Conservation (phyloP, 2,797 vertebrate species). For the Vespertilio murinus region DNA sequence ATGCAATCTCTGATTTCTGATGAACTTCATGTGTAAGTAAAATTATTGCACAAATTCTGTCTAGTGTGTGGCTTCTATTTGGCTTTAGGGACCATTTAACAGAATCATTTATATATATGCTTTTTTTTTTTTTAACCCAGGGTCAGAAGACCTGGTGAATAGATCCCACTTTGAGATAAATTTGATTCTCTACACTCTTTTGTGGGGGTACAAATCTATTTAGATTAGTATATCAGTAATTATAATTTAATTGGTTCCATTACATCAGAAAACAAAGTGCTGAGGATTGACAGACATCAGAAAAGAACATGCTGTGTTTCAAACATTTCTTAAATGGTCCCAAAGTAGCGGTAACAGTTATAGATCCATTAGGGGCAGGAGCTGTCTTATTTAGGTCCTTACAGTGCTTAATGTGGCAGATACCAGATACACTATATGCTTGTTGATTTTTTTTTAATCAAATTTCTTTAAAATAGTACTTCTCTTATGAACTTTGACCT, state of each 20-base stretch:
- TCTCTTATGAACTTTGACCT: not conserved
- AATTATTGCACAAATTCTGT: constrained; percentile 31
- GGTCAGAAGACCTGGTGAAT: not conserved
- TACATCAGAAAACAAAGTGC: not conserved
- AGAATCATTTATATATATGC: too few species aligned
- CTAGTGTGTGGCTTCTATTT: not conserved
- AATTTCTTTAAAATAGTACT: not conserved
- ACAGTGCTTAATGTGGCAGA: not conserved
- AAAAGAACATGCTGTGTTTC: not conserved
- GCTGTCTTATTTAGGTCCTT: not conserved
- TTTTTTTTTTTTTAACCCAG: not conserved
- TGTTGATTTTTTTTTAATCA: not conserved
- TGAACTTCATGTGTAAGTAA: too few species aligned
- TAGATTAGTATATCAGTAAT: not conserved
- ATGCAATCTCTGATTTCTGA: constrained; percentile 72
- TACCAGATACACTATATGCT: not conserved
- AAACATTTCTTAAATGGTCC: not conserved
- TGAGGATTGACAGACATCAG: not conserved
- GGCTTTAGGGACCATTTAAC: not conserved
- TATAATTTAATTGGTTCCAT: not conserved
- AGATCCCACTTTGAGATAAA: not conserved
- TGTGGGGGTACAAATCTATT: rapidly evolving
- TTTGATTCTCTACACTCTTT: not conserved
- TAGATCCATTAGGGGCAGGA: not conserved
- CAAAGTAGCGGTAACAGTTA: not conserved